Evolutionary conservation across 2,113 vertebrate species (phyloP).

Genomic region (Myrmecophaga tridactyla): DNA sequence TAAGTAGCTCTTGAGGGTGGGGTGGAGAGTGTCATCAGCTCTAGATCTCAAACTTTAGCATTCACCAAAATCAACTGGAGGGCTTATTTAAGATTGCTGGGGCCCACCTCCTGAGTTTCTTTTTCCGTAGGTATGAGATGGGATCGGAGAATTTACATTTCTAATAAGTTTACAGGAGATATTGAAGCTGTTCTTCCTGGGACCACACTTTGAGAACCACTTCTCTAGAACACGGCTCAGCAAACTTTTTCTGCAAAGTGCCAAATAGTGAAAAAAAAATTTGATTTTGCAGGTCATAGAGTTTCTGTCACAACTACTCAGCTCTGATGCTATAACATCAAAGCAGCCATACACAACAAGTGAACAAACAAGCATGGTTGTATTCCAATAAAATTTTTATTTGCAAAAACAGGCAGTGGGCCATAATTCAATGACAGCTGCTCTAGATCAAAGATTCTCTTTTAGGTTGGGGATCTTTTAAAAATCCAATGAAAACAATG

Average conservation of each 20-base stretch:
- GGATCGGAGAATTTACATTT: neutral
- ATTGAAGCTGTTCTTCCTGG: neutral
- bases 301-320: neutral
- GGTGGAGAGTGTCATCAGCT: neutral
- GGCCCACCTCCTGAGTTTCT: neutral
- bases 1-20: neutral
- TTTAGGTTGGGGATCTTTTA: neutral
- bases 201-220: neutral
- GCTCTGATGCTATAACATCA: neutral
- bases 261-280: neutral
- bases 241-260: neutral
- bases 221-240: neutral
- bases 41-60: neutral
- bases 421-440: neutral
- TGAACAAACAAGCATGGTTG: neutral
- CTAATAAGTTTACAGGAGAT: neutral
- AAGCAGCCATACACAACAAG: neutral
- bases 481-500: neutral
- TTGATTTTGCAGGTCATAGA: neutral
- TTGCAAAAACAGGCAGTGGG: neutral
- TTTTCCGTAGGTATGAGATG: neutral
- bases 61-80: neutral
- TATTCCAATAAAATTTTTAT: neutral
- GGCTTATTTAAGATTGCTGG: neutral
- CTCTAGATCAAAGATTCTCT: neutral